These are phyloP conservation scores for Liposcelis brunnea DNA, from an alignment of 2,888 invertebrate species.

Conservation along the genomic window DNA sequence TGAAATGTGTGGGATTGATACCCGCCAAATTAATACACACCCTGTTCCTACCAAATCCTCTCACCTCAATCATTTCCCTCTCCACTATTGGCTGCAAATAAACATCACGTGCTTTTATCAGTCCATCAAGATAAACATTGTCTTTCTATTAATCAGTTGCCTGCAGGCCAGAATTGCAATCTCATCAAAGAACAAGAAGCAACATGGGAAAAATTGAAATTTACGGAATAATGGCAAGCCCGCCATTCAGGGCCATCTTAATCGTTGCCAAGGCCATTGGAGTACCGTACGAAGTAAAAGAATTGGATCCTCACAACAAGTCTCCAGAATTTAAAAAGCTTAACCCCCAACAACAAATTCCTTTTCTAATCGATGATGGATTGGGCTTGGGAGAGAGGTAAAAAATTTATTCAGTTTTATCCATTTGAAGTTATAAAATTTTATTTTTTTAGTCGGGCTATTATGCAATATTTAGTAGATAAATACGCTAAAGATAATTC, in stretches of 20 bases:
- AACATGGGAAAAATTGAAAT: not conserved
- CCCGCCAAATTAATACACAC: too few species aligned
- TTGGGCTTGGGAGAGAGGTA: not conserved
- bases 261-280: not conserved
- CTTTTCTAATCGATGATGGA: not conserved
- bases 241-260: not conserved
- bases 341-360: slow-evolving; percentile 4
- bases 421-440: not conserved
- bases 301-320: not conserved
- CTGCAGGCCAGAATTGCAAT: too few species aligned
- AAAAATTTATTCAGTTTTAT: not conserved
- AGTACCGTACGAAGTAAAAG: not conserved
- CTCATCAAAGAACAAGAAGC: too few species aligned
- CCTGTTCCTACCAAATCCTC: too few species aligned
- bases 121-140: too few species aligned
- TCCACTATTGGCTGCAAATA: too few species aligned
- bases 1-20: too few species aligned
- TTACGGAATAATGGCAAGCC: not conserved
- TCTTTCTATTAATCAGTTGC: too few species aligned
- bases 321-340: slow-evolving; percentile 3
- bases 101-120: too few species aligned
- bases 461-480: not conserved
- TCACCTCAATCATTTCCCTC: too few species aligned
- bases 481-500: not conserved
- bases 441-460: not conserved